phyloP scores from a whole-genome alignment of 2,888 invertebrate species.

The Bruchidius siliquastri region DNA sequence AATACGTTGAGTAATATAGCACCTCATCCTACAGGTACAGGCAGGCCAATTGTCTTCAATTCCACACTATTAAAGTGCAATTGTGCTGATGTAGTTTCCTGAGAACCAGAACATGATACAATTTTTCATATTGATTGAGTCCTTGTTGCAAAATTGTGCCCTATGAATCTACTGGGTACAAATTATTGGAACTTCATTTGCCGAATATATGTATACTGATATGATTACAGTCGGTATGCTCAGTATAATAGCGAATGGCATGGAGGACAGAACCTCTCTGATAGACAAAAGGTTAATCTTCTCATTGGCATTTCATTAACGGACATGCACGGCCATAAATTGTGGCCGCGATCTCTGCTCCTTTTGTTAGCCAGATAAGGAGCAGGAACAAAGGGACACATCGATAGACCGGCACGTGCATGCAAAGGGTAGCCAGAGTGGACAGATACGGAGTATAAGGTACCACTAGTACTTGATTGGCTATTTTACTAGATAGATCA shows the following conservation, averaged over 20 bases:
- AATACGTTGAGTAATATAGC: too few relatives aligned
- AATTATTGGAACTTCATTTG: too few relatives aligned
- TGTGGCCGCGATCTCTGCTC: background rate
- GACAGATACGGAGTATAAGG: background rate
- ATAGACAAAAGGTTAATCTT: background rate
- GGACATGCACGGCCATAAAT: background rate
- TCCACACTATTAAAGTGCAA: too few relatives aligned
- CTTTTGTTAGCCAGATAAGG: background rate
- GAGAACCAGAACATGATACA: too few relatives aligned
- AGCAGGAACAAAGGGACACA: background rate
- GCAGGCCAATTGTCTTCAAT: too few relatives aligned
- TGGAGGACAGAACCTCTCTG: background rate
- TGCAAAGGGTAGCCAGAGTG: background rate
- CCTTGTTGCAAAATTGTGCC: too few relatives aligned
- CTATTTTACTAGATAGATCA: background rate
- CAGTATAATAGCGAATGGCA: background rate
- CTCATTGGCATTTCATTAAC: background rate
- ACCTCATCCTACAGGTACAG: too few relatives aligned
- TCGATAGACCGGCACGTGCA: background rate
- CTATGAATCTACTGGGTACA: too few relatives aligned
- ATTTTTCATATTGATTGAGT: too few relatives aligned
- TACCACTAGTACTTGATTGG: background rate
- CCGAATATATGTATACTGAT: too few relatives aligned
- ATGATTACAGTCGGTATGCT: background rate
- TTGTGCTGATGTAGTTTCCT: too few relatives aligned